Base-by-base conservation (phyloP, 2,797 vertebrate species). In the Falco berigora region DNA sequence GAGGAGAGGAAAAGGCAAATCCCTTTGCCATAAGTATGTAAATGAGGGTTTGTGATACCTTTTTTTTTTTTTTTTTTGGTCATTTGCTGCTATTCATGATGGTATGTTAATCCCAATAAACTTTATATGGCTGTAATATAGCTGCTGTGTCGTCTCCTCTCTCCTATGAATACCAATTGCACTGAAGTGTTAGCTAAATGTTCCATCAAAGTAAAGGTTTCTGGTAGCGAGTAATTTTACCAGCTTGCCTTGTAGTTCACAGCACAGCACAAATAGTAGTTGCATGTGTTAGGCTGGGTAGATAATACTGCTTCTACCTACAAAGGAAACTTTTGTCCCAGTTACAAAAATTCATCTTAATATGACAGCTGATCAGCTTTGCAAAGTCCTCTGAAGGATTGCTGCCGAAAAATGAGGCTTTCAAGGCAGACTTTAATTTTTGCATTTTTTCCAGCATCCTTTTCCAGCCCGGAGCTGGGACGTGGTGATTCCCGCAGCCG, bases 321-420 rank as follows among this genome's bases (percentile, higher is more conserved):
- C 36, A 12, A 64, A n/a, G 28, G 38, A 40, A 67, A 58, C 10
- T 53, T 28, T 50, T 40, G 25, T 36, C 47, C 59, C 59, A 7
- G 27, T 16, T 5, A 12, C 34, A 56, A 21, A 53, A 62, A 21
- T 7, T 14, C 49, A 15, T n/a, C 67, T 50, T 30, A 1, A 14
- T 9, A 1, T 0, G 0, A 10, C 46, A 17, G 8, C 0, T 2
- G 47, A 12, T 27, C 62, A 3, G 30, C 20, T 61, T 40, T 36
- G 71, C 49, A 22, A 47, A 68, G 72, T 5, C 62, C 40, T 56
- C 80, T 6, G 74, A 32, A 64, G 67, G 50, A 9, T 8, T 30
- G 30, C 38, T 80, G 36, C 52, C 6, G 82, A 28, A 14, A 30
- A 59, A 69, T 5, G 42, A 76, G 47, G 12, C 8, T 50, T 81